phyloP scores from a whole-genome alignment of 2,888 invertebrate genomes.

The Vesta saturnalis region DNA sequence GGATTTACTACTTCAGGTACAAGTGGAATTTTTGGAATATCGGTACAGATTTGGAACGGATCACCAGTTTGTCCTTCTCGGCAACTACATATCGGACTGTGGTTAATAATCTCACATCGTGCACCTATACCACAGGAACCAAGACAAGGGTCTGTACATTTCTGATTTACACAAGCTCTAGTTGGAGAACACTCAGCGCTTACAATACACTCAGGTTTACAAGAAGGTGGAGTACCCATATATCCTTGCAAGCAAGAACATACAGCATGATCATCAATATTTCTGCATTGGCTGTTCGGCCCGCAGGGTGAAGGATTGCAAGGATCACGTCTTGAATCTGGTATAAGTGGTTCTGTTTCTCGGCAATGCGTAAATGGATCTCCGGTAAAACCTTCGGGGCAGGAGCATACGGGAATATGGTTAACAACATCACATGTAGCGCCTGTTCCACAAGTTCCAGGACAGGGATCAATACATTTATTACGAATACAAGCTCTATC shows the following conservation, averaged over 20 bases:
- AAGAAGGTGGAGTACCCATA: slow-evolving; percentile 67
- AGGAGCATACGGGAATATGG: slow-evolving; percentile 77
- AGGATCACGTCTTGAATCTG: slow-evolving; percentile 55
- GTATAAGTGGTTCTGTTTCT: slow-evolving; percentile 49
- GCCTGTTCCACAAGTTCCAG: slow-evolving; percentile 74
- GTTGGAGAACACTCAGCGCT: slow-evolving; percentile 65
- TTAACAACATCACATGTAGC: slow-evolving; percentile 78
- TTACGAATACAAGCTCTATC: slow-evolving; percentile 73
- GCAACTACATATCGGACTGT: slow-evolving; percentile 67
- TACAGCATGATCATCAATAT: slow-evolving; percentile 63
- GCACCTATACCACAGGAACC: slow-evolving; percentile 67
- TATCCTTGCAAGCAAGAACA: slow-evolving; percentile 66
- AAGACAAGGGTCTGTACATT: slow-evolving; percentile 68
- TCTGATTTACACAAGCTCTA: slow-evolving; percentile 65
- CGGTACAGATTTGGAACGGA: slow-evolving; percentile 80
- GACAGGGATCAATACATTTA: slow-evolving; percentile 77
- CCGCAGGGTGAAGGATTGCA: slow-evolving; percentile 67
- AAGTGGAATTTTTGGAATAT: slow-evolving; percentile 63
- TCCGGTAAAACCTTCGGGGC: slow-evolving; percentile 74
- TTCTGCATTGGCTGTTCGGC: slow-evolving; percentile 66
- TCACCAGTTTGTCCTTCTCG: slow-evolving; percentile 73
- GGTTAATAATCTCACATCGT: slow-evolving; percentile 66
- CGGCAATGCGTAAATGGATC: slow-evolving; percentile 68
- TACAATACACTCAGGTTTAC: slow-evolving; percentile 65
- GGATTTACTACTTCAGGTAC: slow-evolving; percentile 65